phyloP scores from a whole-genome alignment of 2,888 invertebrate species.

The Drosophila parthenogenetica region DNA sequence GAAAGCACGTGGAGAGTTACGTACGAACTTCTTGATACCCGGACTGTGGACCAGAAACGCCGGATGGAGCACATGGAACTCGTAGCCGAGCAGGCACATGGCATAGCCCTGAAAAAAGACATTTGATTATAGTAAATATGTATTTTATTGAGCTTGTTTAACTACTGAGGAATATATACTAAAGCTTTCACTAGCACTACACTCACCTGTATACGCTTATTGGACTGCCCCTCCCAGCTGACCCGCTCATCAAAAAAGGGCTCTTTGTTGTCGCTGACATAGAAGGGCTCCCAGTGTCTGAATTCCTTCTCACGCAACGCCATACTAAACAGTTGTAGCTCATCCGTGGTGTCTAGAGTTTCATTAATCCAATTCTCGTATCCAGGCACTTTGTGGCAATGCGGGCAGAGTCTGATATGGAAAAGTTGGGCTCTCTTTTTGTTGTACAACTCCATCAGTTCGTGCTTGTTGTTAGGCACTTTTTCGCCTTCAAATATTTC shows the following conservation, averaged over 20 bases:
- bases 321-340: conserved; percentile 87
- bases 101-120: conserved; percentile 89
- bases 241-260: conserved; percentile 95
- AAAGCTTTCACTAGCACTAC: no score
- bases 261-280: conserved; percentile 94
- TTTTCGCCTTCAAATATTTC: conserved; percentile 55
- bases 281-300: conserved; percentile 95
- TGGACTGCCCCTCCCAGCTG: conserved; percentile 94
- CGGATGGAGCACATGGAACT: conserved; percentile 94
- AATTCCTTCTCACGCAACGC: conserved; percentile 90
- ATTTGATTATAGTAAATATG: not conserved
- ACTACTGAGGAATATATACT: no score
- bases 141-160: not conserved
- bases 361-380: conserved; percentile 55
- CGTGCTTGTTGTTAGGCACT: conserved; percentile 70
- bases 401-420: conserved; percentile 64
- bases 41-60: conserved; percentile 95
- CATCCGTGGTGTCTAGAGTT: conserved; percentile 23
- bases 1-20: conserved; percentile 88
- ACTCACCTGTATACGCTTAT: conserved; percentile 81
- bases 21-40: conserved; percentile 89
- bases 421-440: conserved; percentile 60
- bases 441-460: conserved; percentile 60
- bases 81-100: conserved; percentile 94
- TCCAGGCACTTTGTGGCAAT: conserved; percentile 69